Conservation (phyloP, 1,140 invertebrate species). For the Lerema accius region DNA sequence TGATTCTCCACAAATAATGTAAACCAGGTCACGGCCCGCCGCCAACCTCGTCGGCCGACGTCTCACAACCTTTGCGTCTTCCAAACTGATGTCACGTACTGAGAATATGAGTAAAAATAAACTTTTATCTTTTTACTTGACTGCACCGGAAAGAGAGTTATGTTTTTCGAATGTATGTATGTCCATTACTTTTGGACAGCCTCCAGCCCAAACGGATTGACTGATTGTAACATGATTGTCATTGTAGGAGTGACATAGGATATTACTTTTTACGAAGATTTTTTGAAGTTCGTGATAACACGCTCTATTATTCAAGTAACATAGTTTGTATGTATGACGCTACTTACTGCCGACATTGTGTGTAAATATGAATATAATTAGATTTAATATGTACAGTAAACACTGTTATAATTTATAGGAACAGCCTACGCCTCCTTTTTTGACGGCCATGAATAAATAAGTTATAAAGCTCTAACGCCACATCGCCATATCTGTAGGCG, state of each 20-base stretch:
- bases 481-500: constrained; percentile 11
- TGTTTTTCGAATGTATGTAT: too few species aligned
- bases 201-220: too few species aligned
- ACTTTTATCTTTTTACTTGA: neutral
- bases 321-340: neutral
- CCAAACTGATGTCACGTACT: constrained; percentile 41
- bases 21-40: constrained; percentile 69
- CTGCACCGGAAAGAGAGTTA: too few species aligned
- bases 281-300: neutral
- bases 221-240: too few species aligned
- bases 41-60: constrained; percentile 52
- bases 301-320: neutral
- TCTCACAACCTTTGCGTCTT: constrained; percentile 49
- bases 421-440: neutral
- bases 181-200: too few species aligned
- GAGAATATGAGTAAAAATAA: constrained; percentile 16
- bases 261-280: too few species aligned
- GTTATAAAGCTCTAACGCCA: constrained; percentile 6
- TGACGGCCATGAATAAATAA: constrained; percentile 14
- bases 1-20: constrained; percentile 63
- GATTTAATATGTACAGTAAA: neutral
- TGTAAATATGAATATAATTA: neutral
- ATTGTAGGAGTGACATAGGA: too few species aligned
- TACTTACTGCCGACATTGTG: neutral
- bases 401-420: neutral